These are phyloP conservation scores for Spicauda simplicius DNA, from an alignment of 2,888 invertebrate genomes.

Conservation along the genomic window DNA sequence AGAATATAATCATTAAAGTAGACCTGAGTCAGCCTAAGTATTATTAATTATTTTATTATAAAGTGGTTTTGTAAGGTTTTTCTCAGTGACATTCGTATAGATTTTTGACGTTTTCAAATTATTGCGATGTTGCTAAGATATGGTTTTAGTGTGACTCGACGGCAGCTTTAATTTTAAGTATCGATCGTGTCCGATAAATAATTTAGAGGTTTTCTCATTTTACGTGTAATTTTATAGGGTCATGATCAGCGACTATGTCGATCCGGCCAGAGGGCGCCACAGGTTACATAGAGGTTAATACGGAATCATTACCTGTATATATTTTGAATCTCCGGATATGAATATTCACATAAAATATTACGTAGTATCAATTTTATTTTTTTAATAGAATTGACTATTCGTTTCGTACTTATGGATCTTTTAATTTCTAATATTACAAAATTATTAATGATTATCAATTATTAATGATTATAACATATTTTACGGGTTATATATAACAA, in stretches of 20 bases:
- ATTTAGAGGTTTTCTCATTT: slow-evolving; percentile 4
- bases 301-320: neutral
- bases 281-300: neutral
- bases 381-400: too few relatives aligned
- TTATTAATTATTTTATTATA: slow-evolving; percentile 56
- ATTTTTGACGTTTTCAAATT: neutral
- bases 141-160: slow-evolving; percentile 18
- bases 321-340: too few relatives aligned
- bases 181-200: slow-evolving; percentile 3
- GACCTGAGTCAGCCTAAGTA: slow-evolving; percentile 73
- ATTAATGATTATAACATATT: too few relatives aligned
- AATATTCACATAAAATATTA: too few relatives aligned
- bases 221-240: neutral
- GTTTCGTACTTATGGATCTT: too few relatives aligned
- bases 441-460: too few relatives aligned
- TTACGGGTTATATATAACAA: too few relatives aligned
- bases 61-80: slow-evolving; percentile 30
- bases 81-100: slow-evolving; percentile 17
- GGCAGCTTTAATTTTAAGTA: slow-evolving; percentile 31
- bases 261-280: neutral
- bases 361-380: too few relatives aligned
- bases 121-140: slow-evolving; percentile 11
- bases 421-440: too few relatives aligned
- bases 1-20: slow-evolving; percentile 53
- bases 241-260: neutral